Evolutionary conservation across 2,113 vertebrate species (phyloP).

Genomic region (Tonatia bakeri): DNA sequence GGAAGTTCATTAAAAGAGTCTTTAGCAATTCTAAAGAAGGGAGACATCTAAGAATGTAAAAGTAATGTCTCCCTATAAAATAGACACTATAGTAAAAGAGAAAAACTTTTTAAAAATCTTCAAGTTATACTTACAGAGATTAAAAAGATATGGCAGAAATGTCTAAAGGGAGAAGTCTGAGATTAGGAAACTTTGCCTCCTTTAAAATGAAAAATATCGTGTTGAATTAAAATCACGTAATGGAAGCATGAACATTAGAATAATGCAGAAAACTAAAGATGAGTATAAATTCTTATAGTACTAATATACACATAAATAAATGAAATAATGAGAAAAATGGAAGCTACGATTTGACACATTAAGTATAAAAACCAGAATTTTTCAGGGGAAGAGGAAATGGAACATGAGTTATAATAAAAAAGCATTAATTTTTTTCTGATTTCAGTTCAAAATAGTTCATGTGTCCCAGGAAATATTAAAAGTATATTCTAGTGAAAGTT

Average conservation of each 20-base stretch:
- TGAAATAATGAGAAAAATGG: background rate
- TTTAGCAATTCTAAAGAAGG: background rate
- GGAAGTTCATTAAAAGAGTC: background rate
- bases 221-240: background rate
- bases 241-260: background rate
- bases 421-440: background rate
- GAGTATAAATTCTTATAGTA: background rate
- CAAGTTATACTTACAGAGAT: background rate
- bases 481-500: constrained; percentile 1
- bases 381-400: background rate
- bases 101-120: background rate
- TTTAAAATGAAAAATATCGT: constrained; percentile 18
- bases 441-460: constrained; percentile 14
- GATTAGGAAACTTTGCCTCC: background rate
- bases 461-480: background rate
- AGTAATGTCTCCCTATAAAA: background rate
- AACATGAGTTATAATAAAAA: background rate
- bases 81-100: background rate
- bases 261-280: background rate
- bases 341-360: background rate
- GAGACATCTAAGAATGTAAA: background rate
- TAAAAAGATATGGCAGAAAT: background rate
- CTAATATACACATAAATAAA: background rate
- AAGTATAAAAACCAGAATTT: background rate
- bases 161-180: background rate